A percentile compares a stretch with the other conserved stretches of the same genome.
Conservation (phyloP, 2,113 vertebrate genomes). For the Elaphurus davidianus region DNA sequence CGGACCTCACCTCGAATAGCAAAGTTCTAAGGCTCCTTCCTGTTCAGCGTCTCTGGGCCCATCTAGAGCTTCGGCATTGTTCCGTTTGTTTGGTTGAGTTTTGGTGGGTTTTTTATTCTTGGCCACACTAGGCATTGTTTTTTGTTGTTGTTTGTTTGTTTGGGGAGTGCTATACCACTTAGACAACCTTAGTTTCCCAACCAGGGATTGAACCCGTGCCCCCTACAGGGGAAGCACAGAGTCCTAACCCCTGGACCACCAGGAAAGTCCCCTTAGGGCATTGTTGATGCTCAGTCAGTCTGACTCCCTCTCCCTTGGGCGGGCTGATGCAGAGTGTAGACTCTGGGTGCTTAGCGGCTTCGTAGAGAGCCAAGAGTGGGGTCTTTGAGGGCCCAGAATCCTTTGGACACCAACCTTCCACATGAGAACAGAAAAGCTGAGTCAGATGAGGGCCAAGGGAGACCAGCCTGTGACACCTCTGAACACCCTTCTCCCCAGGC, state of each 20-base stretch:
- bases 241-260: background rate
- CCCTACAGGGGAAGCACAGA: background rate
- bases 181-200: background rate
- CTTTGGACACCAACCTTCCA: background rate
- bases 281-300: fast-evolving
- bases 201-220: background rate
- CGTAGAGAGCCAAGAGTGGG: background rate
- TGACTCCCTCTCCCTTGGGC: background rate
- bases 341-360: background rate
- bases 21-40: background rate
- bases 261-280: background rate
- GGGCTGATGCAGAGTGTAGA: background rate
- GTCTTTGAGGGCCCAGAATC: background rate
- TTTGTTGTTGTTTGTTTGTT: background rate
- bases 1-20: background rate
- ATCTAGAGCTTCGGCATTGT: background rate
- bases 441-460: background rate
- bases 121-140: background rate
- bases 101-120: background rate
- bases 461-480: background rate
- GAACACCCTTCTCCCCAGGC: background rate
- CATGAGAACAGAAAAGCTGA: background rate
- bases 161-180: background rate
- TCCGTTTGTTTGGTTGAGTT: background rate
- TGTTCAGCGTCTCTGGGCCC: background rate